Base-by-base conservation (phyloP, 2,113 vertebrate species). In the Fukomys damarensis region DNA sequence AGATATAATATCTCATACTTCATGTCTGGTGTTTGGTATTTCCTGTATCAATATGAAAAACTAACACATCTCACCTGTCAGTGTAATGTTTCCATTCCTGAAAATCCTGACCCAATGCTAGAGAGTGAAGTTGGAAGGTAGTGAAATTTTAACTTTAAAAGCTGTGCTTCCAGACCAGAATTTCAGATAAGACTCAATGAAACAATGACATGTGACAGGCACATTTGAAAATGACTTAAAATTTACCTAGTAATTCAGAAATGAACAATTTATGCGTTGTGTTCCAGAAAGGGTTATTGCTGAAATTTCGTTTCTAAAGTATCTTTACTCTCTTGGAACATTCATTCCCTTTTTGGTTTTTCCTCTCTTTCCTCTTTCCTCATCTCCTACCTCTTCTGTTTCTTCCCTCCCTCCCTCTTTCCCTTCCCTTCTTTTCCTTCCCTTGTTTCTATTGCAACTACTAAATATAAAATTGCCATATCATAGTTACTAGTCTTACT, bases 181-280 rank as follows among this genome's bases (percentile, higher is more conserved):
- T 76, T 86, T 87, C 41, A 86, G 72, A 12, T 14, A 24, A 85
- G 76, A 81, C 14, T 82, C 41, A 46, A 30, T 46, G 80, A 95
- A 92, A 87, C 46, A 66, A 92, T 17, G 32, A 38, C 32, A 88
- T 93, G 11, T 58, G 70, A 85, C 28, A 77, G 83, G 56, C 9
- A 35, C 20, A 65, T 80, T 77, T 89, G 52, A 46, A 90, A 95
- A 94, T 82, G 72, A 86, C 49, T 86, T 89, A 72, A 66, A 83
- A 92, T 92, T 90, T 41, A 65, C 7, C 22, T 77, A 79, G 11
- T 87, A 89, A 96, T 82, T 83, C 66, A 96, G 83, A 92, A 94
- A 76, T 74, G 81, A 92, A 5, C 43, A 61, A 89, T 24, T 79
- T 87, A 43, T 43, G 80, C 56, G 81, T 35, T 77, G 46, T 5